These are phyloP conservation scores for Rhyacophila evoluta DNA, from an alignment of 2,888 invertebrate species.

Conservation along the genomic window DNA sequence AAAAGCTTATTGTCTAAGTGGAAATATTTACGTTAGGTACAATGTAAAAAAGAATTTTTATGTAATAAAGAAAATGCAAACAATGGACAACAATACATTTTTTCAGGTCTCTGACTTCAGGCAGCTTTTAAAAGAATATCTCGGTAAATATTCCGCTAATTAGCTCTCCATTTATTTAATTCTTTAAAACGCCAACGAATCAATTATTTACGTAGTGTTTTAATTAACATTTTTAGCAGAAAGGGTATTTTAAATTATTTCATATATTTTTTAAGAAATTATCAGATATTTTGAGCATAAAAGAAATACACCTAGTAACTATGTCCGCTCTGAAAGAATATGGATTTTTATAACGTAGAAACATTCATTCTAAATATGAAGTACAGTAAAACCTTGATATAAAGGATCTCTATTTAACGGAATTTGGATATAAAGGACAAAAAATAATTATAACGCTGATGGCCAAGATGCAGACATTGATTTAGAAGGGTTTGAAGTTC, in stretches of 20 bases:
- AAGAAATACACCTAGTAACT: no score
- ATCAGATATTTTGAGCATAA: no score
- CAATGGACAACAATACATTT: neutral
- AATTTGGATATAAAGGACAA: no score
- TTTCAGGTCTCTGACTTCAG: neutral
- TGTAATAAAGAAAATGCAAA: neutral
- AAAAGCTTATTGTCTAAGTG: neutral
- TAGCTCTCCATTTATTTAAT: neutral
- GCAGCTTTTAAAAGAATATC: neutral
- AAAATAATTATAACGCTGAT: no score
- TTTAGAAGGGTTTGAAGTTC: no score
- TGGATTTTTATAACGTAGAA: no score
- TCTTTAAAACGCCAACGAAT: neutral
- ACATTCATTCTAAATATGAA: no score
- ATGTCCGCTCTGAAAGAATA: no score
- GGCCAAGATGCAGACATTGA: no score
- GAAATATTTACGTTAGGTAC: constrained; percentile 1
- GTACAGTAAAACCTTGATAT: no score
- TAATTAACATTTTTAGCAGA: neutral
- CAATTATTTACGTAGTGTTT: neutral
- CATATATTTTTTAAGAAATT: neutral
- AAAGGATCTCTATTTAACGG: no score
- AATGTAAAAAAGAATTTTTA: constrained; percentile 1
- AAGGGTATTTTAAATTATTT: neutral
- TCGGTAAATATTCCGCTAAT: neutral